phyloP scores from a whole-genome alignment of 2,888 invertebrate species.

The Lamproptera curius region DNA sequence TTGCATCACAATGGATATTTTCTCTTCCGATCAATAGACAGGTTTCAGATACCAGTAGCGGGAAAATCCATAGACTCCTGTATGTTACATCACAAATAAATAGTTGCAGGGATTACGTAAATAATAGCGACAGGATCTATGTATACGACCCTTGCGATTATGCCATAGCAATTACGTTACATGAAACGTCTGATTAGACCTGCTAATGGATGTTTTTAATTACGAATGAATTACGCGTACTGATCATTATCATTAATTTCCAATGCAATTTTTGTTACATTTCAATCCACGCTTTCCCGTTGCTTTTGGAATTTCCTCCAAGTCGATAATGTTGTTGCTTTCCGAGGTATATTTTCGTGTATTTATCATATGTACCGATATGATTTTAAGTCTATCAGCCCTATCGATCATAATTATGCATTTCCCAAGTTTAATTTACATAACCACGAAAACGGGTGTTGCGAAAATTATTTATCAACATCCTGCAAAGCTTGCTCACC shows the following conservation, averaged over 20 bases:
- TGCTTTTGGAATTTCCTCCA: too few species aligned
- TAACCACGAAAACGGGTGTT: slow-evolving; percentile 4
- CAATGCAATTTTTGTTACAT: too few species aligned
- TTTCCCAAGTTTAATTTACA: slow-evolving; percentile 6
- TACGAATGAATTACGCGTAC: too few species aligned
- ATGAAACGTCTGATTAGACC: too few species aligned
- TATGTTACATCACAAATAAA: slow-evolving; percentile 26
- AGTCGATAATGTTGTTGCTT: too few species aligned
- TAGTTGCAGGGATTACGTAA: slow-evolving; percentile 17
- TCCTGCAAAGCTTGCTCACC: slow-evolving; percentile 28
- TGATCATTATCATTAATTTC: too few species aligned
- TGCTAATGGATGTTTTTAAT: too few species aligned
- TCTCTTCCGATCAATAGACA: slow-evolving; percentile 35
- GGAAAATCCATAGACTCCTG: slow-evolving; percentile 48
- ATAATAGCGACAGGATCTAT: slow-evolving; percentile 5
- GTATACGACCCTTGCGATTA: slow-evolving; percentile 11
- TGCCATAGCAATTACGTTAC: background rate
- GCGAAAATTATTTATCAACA: slow-evolving; percentile 18
- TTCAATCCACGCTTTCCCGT: too few species aligned
- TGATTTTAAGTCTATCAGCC: too few species aligned
- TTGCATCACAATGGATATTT: slow-evolving; percentile 52
- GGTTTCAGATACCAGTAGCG: slow-evolving; percentile 29
- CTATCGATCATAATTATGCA: background rate
- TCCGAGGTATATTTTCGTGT: too few species aligned
- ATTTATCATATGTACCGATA: too few species aligned